Percentiles rank a stretch among this genome's conserved stretches.
Evolutionary conservation across 2,888 invertebrate species (phyloP).

Genomic region (Drosophila mulleri): DNA sequence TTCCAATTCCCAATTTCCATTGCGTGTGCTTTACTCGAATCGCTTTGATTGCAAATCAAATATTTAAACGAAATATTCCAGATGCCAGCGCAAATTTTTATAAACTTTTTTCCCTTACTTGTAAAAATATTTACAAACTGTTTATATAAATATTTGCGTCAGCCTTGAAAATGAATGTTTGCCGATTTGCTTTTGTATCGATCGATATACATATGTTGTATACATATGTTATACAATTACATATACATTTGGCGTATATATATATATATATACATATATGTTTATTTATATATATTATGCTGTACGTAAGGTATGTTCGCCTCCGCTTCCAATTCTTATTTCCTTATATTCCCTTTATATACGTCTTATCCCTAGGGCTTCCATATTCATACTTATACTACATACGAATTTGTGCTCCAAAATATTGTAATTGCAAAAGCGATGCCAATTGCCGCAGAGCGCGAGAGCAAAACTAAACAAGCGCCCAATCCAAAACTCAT

Average conservation of each 20-base stretch:
- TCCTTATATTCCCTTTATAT: not conserved
- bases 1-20: constrained; percentile 21
- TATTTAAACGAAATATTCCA: constrained; percentile 74
- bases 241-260: not conserved
- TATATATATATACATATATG: not conserved
- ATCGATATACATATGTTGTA: not conserved
- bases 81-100: constrained; percentile 71
- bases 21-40: constrained; percentile 50
- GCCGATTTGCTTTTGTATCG: constrained; percentile 14
- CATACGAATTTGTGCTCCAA: not conserved
- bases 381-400: not conserved
- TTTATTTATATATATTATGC: not conserved
- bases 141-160: constrained; percentile 73
- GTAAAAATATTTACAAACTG: constrained; percentile 78
- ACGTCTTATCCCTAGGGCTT: not conserved
- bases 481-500: constrained; percentile 13
- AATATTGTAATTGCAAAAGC: constrained; percentile 22
- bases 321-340: not conserved
- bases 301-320: not conserved
- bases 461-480: constrained; percentile 14
- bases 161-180: constrained; percentile 43
- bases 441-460: constrained; percentile 7
- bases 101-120: constrained; percentile 70
- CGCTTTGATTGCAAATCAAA: constrained; percentile 79
- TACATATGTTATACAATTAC: not conserved